A percentile compares a stretch with the other conserved stretches of the same genome.
Evolutionary conservation across 2,113 vertebrate species (phyloP).

Genomic region (Cyanoliseus patagonus): DNA sequence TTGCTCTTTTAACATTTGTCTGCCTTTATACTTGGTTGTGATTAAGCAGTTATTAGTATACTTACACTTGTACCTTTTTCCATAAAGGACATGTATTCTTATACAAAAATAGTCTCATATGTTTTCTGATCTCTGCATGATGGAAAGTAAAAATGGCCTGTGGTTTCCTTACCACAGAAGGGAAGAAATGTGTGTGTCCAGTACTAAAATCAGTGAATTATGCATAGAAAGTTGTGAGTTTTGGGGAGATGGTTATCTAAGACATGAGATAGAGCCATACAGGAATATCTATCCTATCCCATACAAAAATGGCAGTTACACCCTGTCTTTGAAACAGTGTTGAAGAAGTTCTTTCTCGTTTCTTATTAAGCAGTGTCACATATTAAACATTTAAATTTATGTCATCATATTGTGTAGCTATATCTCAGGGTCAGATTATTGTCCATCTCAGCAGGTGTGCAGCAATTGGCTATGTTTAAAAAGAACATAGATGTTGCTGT

Average conservation of each 20-base stretch:
- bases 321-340: neutral
- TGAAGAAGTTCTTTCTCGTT: neutral
- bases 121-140: neutral
- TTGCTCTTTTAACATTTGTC: neutral
- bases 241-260: neutral
- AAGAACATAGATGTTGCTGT: neutral
- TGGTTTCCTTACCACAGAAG: neutral
- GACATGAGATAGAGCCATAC: neutral
- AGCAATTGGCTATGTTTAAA: neutral
- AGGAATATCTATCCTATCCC: neutral
- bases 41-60: neutral
- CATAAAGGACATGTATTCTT: neutral
- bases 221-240: neutral
- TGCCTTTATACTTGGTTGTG: neutral
- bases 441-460: neutral
- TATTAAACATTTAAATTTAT: neutral
- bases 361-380: neutral
- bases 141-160: neutral
- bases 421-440: neutral
- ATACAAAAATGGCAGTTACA: neutral
- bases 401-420: rapidly evolving
- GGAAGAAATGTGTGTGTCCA: neutral
- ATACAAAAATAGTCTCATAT: neutral
- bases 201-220: neutral
- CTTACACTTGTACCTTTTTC: neutral